Percentiles rank a stretch among this genome's conserved stretches.
Conservation (phyloP, 1,140 invertebrate species). For the Temnothorax longispinosus region DNA sequence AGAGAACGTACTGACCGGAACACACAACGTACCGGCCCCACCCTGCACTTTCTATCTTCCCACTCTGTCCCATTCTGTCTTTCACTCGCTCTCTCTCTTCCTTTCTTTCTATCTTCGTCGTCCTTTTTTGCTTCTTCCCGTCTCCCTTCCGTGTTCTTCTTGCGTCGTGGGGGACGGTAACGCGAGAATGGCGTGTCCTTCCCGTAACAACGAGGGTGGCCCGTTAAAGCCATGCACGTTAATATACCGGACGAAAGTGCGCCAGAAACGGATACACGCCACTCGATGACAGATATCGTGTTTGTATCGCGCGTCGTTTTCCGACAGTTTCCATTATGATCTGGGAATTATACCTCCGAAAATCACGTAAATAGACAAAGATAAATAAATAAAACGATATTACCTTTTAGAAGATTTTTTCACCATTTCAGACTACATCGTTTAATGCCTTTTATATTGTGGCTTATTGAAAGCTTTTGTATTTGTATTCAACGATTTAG, state of each 20-base stretch:
- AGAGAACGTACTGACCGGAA: constrained; percentile 71
- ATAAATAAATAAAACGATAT: not conserved
- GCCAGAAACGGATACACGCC: constrained; percentile 31
- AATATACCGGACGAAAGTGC: constrained; percentile 41
- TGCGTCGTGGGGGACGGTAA: constrained; percentile 48
- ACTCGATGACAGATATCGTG: constrained; percentile 46
- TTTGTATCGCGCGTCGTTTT: constrained; percentile 41
- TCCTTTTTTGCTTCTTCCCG: constrained; percentile 40
- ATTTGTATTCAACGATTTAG: not conserved
- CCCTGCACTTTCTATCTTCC: constrained; percentile 60
- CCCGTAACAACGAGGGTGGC: constrained; percentile 66
- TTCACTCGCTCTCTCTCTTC: not conserved
- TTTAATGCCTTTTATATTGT: not conserved
- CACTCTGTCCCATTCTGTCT: constrained; percentile 26
- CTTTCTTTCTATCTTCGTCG: not conserved
- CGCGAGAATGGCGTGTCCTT: constrained; percentile 67
- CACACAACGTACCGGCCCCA: constrained; percentile 68
- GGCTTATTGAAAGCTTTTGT: not conserved
- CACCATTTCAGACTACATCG: not conserved
- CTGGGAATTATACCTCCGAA: not conserved
- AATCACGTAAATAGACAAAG: not conserved
- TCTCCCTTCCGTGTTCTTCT: constrained; percentile 35
- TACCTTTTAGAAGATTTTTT: not conserved
- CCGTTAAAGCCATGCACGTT: constrained; percentile 63
- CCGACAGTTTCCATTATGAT: constrained; percentile 19